These are phyloP conservation scores for Drosophila lutescens DNA, from an alignment of 2,888 invertebrate species.

Conservation along the genomic window DNA sequence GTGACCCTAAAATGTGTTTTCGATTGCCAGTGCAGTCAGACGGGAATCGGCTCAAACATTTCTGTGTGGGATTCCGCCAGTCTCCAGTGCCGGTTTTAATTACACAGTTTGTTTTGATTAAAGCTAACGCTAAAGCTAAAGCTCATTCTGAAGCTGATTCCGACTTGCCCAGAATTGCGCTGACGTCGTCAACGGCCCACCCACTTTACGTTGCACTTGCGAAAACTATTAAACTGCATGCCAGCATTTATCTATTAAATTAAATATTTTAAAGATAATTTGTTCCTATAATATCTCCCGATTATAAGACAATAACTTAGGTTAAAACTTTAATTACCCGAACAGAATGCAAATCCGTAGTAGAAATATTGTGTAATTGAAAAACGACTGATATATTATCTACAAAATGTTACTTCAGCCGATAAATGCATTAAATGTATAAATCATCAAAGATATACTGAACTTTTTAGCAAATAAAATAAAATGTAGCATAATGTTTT, in stretches of 20 bases:
- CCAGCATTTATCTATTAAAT: too few relatives aligned
- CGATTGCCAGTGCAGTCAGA: conserved; percentile 44
- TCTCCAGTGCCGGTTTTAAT: conserved; percentile 59
- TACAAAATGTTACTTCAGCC: too few relatives aligned
- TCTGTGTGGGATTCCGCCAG: conserved; percentile 42
- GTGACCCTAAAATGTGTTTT: conserved; percentile 62
- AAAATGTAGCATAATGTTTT: too few relatives aligned
- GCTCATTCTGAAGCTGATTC: conserved; percentile 24
- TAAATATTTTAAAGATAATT: background rate
- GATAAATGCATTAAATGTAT: too few relatives aligned
- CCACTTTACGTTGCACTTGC: conserved; percentile 43
- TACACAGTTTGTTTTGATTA: conserved; percentile 72
- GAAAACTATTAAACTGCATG: background rate
- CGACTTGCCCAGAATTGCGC: conserved; percentile 46
- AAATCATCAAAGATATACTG: too few relatives aligned
- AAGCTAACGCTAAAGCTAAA: conserved; percentile 41
- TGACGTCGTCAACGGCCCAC: conserved; percentile 47
- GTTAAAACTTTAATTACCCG: too few relatives aligned
- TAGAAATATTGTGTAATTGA: too few relatives aligned
- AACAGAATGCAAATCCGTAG: too few relatives aligned
- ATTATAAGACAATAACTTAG: background rate
- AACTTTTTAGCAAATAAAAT: too few relatives aligned
- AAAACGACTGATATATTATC: too few relatives aligned
- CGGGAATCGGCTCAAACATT: conserved; percentile 24
- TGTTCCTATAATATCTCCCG: background rate